Percentiles rank a stretch among this genome's conserved stretches.
These are phyloP conservation scores for Alethe castanea DNA, from an alignment of 2,113 vertebrate genomes.

Conservation along the genomic window DNA sequence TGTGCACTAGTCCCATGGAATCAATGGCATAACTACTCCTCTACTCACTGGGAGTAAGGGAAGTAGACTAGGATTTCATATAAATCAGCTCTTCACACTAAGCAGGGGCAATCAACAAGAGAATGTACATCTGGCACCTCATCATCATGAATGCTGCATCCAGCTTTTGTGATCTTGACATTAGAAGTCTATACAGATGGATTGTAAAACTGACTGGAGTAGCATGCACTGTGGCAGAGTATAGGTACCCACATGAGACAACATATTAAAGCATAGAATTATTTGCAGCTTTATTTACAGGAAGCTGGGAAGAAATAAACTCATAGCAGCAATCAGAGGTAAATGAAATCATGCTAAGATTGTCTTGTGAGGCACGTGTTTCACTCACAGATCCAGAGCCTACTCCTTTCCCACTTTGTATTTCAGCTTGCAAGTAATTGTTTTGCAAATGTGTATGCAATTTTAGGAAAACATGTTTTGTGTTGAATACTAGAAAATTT, in stretches of 20 bases:
- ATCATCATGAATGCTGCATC: not conserved
- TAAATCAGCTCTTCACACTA: not conserved
- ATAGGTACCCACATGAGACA: not conserved
- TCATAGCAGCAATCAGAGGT: not conserved
- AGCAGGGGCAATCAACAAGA: not conserved
- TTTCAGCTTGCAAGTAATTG: not conserved
- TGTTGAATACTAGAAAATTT: not conserved
- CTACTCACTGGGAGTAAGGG: not conserved
- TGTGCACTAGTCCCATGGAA: not conserved
- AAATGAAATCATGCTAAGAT: not conserved
- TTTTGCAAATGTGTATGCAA: not conserved
- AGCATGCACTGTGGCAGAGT: not conserved
- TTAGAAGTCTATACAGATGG: not conserved
- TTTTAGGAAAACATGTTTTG: not conserved
- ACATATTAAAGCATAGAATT: not conserved
- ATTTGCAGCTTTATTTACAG: not conserved
- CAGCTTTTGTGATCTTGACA: not conserved
- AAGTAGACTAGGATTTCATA: not conserved
- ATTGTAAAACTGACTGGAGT: not conserved
- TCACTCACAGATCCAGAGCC: not conserved
- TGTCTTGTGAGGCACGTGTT: not conserved
- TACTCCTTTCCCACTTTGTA: not conserved
- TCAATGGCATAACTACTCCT: not conserved
- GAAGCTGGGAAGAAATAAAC: not conserved
- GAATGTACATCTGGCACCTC: not conserved